Evolutionary conservation across 1,140 invertebrate species (phyloP), one percentile per base, ranked within the genome.

Genomic region (Daktulosphaira vitifoliae): DNA sequence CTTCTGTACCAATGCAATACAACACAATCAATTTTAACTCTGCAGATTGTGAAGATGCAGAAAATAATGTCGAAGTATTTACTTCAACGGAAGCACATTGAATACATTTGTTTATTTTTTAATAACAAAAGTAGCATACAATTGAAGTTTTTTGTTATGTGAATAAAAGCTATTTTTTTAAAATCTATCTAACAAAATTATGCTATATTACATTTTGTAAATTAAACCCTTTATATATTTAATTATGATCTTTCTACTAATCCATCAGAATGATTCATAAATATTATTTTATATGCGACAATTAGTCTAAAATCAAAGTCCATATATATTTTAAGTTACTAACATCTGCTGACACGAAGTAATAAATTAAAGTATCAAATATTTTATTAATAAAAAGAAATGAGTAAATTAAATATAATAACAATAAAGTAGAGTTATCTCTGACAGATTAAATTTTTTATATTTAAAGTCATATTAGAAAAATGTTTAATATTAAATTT

Each of bases 341-440:
- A 59, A 59, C 53, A 56, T 56, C n/a, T 39, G 22, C n/a, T 44
- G 22, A 56, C n/a, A n/a, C 26, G 44, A 59, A 29, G 29, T 46
- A 18, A 20, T 18, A 26, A 44, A 46, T 46, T 33, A 37, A 52
- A 11, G 5, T 16, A 51, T 16, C 6, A 23, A 23, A 7, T 22
- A 15, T 39, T 53, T 20, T 53, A 22, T 29, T 13, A 53, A 22
- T 53, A 53, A 22, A 33, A 54, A 54, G 37, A 42, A 54, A 3
- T 56, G 23, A 39, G 39, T 26, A 25, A 9, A 7, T 46, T 59
- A n/a, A 46, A 59, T 46, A 22, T 29, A 18, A 33, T 20, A 18
- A 2, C 25, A 20, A 20, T 16, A 53, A 7, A 39, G 53, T 39
- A 56, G 38, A 42, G n/a, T 29, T 59, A 15, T 37, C 9, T 5